Evolutionary conservation across 1,140 invertebrate species (phyloP).

Genomic region (Bradysia coprophila): DNA sequence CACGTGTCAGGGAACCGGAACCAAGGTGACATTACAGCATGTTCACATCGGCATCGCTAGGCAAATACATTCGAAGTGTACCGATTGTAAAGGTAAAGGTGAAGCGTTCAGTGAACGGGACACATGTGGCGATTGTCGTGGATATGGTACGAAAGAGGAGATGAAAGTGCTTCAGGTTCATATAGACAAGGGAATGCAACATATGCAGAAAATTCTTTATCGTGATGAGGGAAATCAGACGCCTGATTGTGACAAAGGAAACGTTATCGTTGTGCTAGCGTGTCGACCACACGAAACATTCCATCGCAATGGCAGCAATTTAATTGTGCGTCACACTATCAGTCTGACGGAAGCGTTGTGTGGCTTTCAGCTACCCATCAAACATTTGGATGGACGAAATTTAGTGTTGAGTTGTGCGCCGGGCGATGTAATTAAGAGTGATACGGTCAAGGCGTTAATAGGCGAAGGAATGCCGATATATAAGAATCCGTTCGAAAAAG

Average conservation of each 20-base stretch:
- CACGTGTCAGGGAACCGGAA: constrained; percentile 58
- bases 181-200: constrained; percentile 80
- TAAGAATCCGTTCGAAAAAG: constrained; percentile 65
- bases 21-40: constrained; percentile 42
- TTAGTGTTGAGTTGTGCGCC: constrained; percentile 51
- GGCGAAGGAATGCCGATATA: constrained; percentile 83
- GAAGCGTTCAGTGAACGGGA: constrained; percentile 65
- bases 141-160: constrained; percentile 58
- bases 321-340: constrained; percentile 54
- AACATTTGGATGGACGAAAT: constrained; percentile 68
- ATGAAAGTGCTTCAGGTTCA: constrained; percentile 74
- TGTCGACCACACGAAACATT: constrained; percentile 64
- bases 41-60: constrained; percentile 68
- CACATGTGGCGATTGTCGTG: constrained; percentile 60
- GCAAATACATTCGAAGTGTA: constrained; percentile 59
- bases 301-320: constrained; percentile 51
- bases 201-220: constrained; percentile 75
- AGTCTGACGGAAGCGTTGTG: constrained; percentile 75
- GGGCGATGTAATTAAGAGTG: constrained; percentile 58
- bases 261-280: constrained; percentile 77
- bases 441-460: constrained; percentile 58
- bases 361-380: constrained; percentile 65
- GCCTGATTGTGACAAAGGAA: constrained; percentile 57
- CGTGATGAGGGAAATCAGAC: constrained; percentile 79
- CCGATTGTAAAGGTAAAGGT: constrained; percentile 46